Percentiles rank a stretch among this genome's conserved stretches.
phyloP scores from a whole-genome alignment of 2,888 invertebrate species.

The Fissipunctia ypsillon region DNA sequence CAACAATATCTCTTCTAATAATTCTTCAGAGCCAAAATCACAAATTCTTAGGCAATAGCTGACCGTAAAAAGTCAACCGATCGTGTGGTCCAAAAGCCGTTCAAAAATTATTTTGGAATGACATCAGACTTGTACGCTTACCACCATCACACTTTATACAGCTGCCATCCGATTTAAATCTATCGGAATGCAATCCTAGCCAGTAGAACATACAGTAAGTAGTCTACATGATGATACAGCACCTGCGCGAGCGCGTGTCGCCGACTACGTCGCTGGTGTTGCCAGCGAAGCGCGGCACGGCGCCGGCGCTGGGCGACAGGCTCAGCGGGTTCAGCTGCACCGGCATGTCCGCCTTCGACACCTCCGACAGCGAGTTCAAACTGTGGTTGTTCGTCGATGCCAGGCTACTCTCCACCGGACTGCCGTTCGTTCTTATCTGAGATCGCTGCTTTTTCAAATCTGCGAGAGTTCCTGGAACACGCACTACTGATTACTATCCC shows the following conservation, averaged over 20 bases:
- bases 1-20: slow-evolving; percentile 24
- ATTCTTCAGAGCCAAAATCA: slow-evolving; percentile 51
- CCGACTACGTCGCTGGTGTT: slow-evolving; percentile 95
- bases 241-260: slow-evolving; percentile 93
- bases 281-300: slow-evolving; percentile 92
- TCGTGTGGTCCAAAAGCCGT: slow-evolving; percentile 52
- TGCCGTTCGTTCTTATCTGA: slow-evolving; percentile 93
- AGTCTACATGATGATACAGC: slow-evolving; percentile 93
- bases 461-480: slow-evolving; percentile 93
- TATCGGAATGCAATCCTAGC: slow-evolving; percentile 7
- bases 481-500: slow-evolving; percentile 49
- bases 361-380: slow-evolving; percentile 86
- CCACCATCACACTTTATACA: slow-evolving; percentile 56
- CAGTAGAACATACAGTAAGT: neutral
- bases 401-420: slow-evolving; percentile 86
- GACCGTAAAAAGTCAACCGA: slow-evolving; percentile 56
- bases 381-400: slow-evolving; percentile 86
- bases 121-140: slow-evolving; percentile 83
- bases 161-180: slow-evolving; percentile 30
- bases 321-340: slow-evolving; percentile 84
- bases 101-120: slow-evolving; percentile 80
- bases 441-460: slow-evolving; percentile 98
- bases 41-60: slow-evolving; percentile 52
- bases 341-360: slow-evolving; percentile 85
- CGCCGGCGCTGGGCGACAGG: slow-evolving; percentile 81